These are phyloP conservation scores for Zygaena filipendulae DNA, from an alignment of 2,888 invertebrate genomes.

Conservation along the genomic window DNA sequence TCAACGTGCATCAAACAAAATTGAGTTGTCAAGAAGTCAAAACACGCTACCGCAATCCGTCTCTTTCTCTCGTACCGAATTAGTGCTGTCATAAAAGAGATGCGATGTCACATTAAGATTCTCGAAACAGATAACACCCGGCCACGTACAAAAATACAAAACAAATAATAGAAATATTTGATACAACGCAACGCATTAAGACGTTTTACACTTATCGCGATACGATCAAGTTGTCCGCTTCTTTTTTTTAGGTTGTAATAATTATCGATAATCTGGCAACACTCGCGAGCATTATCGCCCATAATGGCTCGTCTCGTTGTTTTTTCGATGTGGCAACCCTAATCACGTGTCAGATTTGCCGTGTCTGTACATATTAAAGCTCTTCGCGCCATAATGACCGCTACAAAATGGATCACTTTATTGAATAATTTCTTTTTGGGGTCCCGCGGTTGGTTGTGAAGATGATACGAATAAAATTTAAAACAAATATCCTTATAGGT, in stretches of 20 bases:
- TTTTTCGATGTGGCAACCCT: constrained; percentile 59
- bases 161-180: constrained; percentile 63
- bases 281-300: constrained; percentile 41
- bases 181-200: constrained; percentile 62
- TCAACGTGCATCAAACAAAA: too few species aligned
- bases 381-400: constrained; percentile 45
- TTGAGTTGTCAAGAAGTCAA: too few species aligned
- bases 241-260: constrained; percentile 58
- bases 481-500: too few species aligned
- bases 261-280: constrained; percentile 68
- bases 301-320: constrained; percentile 54
- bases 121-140: constrained; percentile 32
- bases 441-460: background rate
- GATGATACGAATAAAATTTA: too few species aligned
- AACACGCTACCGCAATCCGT: too few species aligned
- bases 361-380: constrained; percentile 39
- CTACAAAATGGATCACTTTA: constrained; percentile 40
- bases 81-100: constrained; percentile 25
- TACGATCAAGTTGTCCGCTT: constrained; percentile 39
- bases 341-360: constrained; percentile 65
- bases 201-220: constrained; percentile 55
- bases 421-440: constrained; percentile 36
- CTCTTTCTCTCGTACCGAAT: constrained; percentile 24
- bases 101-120: constrained; percentile 43
- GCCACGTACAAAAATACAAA: constrained; percentile 45